Base-by-base conservation (phyloP, 92 coral and sea anemone species). In the Zoanthus sansibaricus region DNA sequence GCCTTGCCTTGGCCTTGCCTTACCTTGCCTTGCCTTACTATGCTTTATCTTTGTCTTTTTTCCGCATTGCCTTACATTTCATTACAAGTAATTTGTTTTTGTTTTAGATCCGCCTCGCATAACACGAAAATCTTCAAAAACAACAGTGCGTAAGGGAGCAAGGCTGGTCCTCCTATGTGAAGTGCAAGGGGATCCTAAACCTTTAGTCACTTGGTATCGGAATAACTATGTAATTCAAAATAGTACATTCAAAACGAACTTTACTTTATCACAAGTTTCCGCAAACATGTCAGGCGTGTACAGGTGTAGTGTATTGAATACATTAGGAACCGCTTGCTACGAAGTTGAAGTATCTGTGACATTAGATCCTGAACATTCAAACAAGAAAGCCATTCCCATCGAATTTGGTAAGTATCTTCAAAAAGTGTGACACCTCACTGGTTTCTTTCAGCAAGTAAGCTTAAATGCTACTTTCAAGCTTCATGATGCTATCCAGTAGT, bases 121-220 rank as follows among this genome's bases (percentile, higher is more conserved):
- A 13, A 56, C 64, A 9, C 85, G 64, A 30, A 80, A 64, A 30
- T 80, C 85, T 42, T 58, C 74, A 64, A 80, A 66, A 37, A 80
- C 73, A 46, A 80, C 56, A 45, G 45, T 66, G 46, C 55, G 17
- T 31, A 66, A 64, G 46, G 85, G 85, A 46, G 74, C 30, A 64
- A 66, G 75, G 16, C 13, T 18, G 21, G 85, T 80, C 70, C 85
- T 80, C 49, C 45, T 80, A 42, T 80, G 85, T 30, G 85, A 64
- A 18, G 85, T 80, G 21, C 73, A 80, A n/a, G 85, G 85, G 59
- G 85, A 80, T 31, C 85, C 75, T 14, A 80, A 80, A 31, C 85
- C 85, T 8, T 25, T 80, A 18, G 85, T 80, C 14, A 66, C 61
- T 12, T 80, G 85, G 85, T 80, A 64, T 44, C 75, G 74, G 58